A percentile compares a stretch with the other conserved stretches of the same genome.
phyloP scores from a whole-genome alignment of 2,797 vertebrate genomes.

The Distichodus sexfasciatus region DNA sequence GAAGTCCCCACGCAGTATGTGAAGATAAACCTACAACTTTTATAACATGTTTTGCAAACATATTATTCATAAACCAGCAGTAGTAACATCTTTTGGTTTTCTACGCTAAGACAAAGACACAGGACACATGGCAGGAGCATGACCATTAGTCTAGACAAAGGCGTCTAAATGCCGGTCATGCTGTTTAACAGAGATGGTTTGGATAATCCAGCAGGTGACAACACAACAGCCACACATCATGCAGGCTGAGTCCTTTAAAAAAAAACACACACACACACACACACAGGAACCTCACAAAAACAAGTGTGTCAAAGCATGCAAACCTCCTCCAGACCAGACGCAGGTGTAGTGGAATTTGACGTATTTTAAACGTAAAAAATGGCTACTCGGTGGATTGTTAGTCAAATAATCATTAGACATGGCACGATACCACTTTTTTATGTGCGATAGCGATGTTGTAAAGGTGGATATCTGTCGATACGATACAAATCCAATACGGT shows the following conservation, averaged over 20 bases:
- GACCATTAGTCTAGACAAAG: constrained; percentile 39
- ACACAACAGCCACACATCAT: constrained; percentile 55
- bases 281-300: constrained; percentile 7
- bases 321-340: neutral
- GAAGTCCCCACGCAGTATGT: no score
- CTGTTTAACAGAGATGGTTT: constrained; percentile 46
- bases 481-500: no score
- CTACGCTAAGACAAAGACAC: constrained; percentile 37
- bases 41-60: neutral
- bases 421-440: no score
- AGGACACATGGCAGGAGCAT: constrained; percentile 35
- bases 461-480: no score
- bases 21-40: no score
- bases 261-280: neutral
- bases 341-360: neutral
- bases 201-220: neutral
- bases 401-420: no score
- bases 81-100: neutral
- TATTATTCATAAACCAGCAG: neutral
- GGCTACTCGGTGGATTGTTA: no score
- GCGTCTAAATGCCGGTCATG: constrained; percentile 42
- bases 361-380: no score
- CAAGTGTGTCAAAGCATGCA: constrained; percentile 19
- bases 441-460: no score
- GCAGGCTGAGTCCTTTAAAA: constrained; percentile 44